Percentiles rank a stretch among this genome's conserved stretches.
Evolutionary conservation across 2,888 invertebrate genomes (phyloP).

Genomic region (Neelides folsomi): DNA sequence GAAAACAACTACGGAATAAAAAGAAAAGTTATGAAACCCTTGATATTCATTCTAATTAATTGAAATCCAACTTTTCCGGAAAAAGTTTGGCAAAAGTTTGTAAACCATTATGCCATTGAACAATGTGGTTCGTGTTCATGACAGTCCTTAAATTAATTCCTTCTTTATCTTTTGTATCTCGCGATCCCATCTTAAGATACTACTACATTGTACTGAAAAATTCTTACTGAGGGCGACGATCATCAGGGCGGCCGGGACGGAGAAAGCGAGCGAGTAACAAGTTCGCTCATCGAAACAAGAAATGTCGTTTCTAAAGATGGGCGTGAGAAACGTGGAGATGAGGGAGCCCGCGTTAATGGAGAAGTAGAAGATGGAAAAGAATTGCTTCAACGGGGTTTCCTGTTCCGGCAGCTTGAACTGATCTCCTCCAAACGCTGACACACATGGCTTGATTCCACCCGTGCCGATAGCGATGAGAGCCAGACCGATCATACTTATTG

Average conservation of each 20-base stretch:
- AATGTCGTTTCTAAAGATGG: conserved; percentile 50
- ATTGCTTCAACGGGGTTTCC: conserved; percentile 61
- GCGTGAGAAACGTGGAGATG: conserved; percentile 56
- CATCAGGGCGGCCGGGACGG: conserved; percentile 21
- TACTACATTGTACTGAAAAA: no score
- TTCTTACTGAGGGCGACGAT: conserved; percentile 14
- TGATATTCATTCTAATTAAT: not conserved
- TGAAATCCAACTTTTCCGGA: no score
- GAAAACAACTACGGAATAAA: conserved; percentile 50
- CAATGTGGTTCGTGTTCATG: no score
- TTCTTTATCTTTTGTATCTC: no score
- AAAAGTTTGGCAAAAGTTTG: no score
- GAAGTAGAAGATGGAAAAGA: conserved; percentile 91
- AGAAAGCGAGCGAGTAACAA: conserved; percentile 19
- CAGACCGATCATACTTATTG: conserved; percentile 41
- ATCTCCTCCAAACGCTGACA: conserved; percentile 88
- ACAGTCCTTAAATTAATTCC: no score
- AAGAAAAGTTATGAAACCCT: not conserved
- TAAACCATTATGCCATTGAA: no score
- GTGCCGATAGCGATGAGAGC: conserved; percentile 71
- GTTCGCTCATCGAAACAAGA: conserved; percentile 14
- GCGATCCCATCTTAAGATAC: no score
- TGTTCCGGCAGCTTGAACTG: conserved; percentile 74
- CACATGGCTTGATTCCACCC: conserved; percentile 87
- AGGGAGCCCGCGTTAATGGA: conserved; percentile 59